phyloP scores from a whole-genome alignment of 2,888 invertebrate genomes.

The Plagodis pulveraria region DNA sequence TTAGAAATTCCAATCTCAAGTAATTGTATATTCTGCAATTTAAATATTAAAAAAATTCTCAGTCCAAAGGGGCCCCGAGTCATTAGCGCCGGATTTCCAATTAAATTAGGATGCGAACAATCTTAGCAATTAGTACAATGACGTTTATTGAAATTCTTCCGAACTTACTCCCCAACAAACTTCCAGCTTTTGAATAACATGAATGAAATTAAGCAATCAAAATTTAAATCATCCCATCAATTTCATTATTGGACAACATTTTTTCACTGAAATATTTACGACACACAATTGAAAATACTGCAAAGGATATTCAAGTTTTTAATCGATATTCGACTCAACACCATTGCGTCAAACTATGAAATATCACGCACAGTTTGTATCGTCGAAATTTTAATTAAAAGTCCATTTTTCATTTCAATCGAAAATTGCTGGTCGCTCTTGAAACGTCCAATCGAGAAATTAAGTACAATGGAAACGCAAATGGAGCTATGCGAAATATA shows the following conservation, averaged over 20 bases:
- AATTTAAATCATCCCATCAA: slow-evolving; percentile 43
- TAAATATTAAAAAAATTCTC: too few species aligned
- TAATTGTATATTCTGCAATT: too few species aligned
- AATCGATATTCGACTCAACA: slow-evolving; percentile 5
- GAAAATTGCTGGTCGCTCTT: slow-evolving; percentile 21
- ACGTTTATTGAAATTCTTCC: slow-evolving; percentile 69
- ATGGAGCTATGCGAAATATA: slow-evolving; percentile 4
- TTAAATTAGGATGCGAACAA: slow-evolving; percentile 36
- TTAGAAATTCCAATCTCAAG: too few species aligned
- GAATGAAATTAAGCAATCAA: slow-evolving; percentile 69
- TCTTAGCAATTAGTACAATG: slow-evolving; percentile 58
- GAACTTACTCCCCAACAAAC: slow-evolving; percentile 43
- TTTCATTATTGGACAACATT: slow-evolving; percentile 45
- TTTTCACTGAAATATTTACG: slow-evolving; percentile 6
- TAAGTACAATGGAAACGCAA: slow-evolving; percentile 17
- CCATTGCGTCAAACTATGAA: slow-evolving; percentile 20
- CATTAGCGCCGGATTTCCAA: slow-evolving; percentile 25
- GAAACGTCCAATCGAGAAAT: slow-evolving; percentile 21
- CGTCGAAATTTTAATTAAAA: slow-evolving; percentile 22
- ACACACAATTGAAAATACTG: not conserved
- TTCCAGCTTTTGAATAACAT: slow-evolving; percentile 54
- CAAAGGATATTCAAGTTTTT: too few species aligned
- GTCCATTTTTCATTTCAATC: slow-evolving; percentile 18
- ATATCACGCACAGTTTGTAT: slow-evolving; percentile 2
- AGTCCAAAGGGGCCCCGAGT: not conserved